Base-by-base conservation (phyloP, 2,797 vertebrate genomes). In the Sciaenops ocellatus region DNA sequence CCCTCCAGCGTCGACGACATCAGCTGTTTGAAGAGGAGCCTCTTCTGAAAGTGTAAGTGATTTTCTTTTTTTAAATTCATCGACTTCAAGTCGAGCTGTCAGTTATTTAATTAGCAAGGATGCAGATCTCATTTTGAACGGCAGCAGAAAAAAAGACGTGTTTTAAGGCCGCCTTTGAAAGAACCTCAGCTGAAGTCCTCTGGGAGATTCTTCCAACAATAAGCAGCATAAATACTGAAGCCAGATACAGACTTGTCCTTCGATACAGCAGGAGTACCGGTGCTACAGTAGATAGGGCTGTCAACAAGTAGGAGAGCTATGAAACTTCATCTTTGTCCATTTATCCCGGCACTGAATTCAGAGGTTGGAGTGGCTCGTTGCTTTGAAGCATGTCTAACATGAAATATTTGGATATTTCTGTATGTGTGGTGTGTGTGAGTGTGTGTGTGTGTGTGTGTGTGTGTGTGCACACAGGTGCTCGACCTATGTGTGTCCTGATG, bases 21-120 rank as follows among this genome's bases (percentile, higher is more conserved):
- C 63, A 30, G 38, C 66, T 4, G 50, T 42, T 54, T 68, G 83
- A 85, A 69, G 85, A 85, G 79, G 79, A 87, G 54, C 80, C 7
- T 71, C 80, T 26, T 7, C 69, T 65, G 2, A 48, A 44, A 62
- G 6, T 5, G 79, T 89, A 66, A 83, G 85, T 88, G 41, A 48
- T 1, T 8, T 0, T 47, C 24, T n/a, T 38, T 7, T 28, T 16
- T 24, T 63, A 28, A 26, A 18, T 44, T n/a, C 9, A 47, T 18
- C 30, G 30, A 18, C 18, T 48, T 48, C 16, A 26, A 26, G 22
- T 54, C 16, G 7, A 46, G 11, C 10, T 55, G 11, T 68, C 24
- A 56, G 11, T 69, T n/a, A 16, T 56, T 52, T 6, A 12, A 3
- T 50, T 24, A 42, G 20, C 26, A 17, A 60, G 6, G 34, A 4